Evolutionary conservation across 2,888 invertebrate genomes (phyloP), one percentile per base, ranked within the genome.

Genomic region (Charanyca ferruginea): DNA sequence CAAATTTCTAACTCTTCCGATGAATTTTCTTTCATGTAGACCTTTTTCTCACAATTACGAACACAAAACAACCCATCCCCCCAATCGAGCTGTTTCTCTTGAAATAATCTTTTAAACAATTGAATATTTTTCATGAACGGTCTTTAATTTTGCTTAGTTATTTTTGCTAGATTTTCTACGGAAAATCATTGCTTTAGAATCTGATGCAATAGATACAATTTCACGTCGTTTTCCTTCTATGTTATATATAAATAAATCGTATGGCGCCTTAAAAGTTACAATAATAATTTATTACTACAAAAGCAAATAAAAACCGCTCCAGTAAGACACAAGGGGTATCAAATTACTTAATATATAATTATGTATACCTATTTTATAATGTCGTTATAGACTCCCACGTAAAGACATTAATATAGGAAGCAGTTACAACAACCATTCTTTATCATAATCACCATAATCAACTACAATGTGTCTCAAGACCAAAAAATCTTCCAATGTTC

Each of bases 331-430:
- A 35, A 38, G 54, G 18, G 6, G 58, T 72, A 72, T 75, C 75
- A 75, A 62, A 72, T 75, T 75, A 77, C 75, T 62, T 54, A 66
- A 75, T 48, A 75, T n/a, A 66, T 75, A 72, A 75, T 75, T 72
- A 75, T 62, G 32, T 75, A 75, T 69, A 69, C 16, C 38, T 16
- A 38, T 18, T 62, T 77, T 72, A 67, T 55, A 57, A 45, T 61
- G 58, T 60, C 67, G 66, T 54, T 77, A 54, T 45, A 35, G 8
- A 20, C 71, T 41, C 75, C 77, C 62, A 75, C 75, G 48, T 42
- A n/a, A 59, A 59, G 9, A 52, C 54, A 77, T 62, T 41, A 55
- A 59, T 52, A 47, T 62, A 52, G 28, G 49, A 76, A 66, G 61
- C 25, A 59, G 60, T 76, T 49, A 45, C 7, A 18, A 57, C 38